phyloP scores from a whole-genome alignment of 1,140 invertebrate species.

The Zaprionus camerounensis region DNA sequence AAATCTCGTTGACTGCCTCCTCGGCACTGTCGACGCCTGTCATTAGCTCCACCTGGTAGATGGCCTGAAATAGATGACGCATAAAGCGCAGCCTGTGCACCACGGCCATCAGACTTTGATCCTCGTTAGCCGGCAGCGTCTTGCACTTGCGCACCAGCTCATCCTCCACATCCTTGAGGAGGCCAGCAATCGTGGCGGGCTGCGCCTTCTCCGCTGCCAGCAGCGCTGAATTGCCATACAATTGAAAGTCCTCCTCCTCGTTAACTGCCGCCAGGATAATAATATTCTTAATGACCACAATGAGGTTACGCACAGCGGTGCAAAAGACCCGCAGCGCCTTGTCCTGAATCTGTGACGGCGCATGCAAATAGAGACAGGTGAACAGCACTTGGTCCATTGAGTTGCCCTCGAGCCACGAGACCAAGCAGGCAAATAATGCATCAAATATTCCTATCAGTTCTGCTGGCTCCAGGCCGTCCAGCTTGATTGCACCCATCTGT shows the following conservation, averaged over 20 bases:
- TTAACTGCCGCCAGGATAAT: constrained; percentile 94
- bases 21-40: constrained; percentile 85
- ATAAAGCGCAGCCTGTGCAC: constrained; percentile 93
- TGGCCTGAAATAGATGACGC: constrained; percentile 92
- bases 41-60: constrained; percentile 88
- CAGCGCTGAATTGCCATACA: constrained; percentile 95
- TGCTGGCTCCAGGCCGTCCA: constrained; percentile 89
- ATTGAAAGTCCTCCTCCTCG: constrained; percentile 98
- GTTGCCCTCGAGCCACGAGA: constrained; percentile 97
- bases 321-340: constrained; percentile 94
- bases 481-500: constrained; percentile 90
- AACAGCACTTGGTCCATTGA: constrained; percentile 98
- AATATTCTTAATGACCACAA: constrained; percentile 95
- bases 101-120: constrained; percentile 85
- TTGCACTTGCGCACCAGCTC: constrained; percentile 92
- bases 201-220: constrained; percentile 92
- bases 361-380: constrained; percentile 97
- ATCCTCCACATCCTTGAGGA: constrained; percentile 96
- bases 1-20: constrained; percentile 88
- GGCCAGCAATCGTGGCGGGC: constrained; percentile 91
- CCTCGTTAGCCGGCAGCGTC: constrained; percentile 85
- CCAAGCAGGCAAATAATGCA: constrained; percentile 95
- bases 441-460: constrained; percentile 96
- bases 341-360: constrained; percentile 93
- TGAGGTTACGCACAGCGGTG: constrained; percentile 94